Evolutionary conservation across 64 coral and sea anemone species (phyloP).

Genomic region (Dendronephthya gigantea): DNA sequence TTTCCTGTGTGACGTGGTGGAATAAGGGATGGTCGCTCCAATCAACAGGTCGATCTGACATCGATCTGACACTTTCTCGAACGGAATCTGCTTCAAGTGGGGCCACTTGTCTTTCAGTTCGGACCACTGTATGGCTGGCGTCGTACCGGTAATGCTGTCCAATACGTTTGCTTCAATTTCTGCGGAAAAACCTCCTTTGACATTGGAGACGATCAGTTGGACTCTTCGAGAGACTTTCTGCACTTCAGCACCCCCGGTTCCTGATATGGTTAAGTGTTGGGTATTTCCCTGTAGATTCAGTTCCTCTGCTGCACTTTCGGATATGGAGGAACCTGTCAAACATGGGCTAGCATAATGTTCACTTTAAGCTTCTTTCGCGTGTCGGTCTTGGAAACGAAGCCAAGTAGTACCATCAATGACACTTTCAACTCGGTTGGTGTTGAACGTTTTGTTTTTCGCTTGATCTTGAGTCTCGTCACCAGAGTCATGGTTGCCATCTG

Average conservation of each 20-base stretch:
- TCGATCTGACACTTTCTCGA: constrained; percentile 2
- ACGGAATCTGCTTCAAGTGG: constrained; percentile 29
- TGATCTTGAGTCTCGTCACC: neutral
- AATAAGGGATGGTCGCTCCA: constrained; percentile 46
- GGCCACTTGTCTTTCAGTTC: constrained; percentile 52
- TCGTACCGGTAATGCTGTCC: constrained; percentile 41
- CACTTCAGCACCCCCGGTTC: constrained; percentile 33
- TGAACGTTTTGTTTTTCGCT: neutral
- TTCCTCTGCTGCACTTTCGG: constrained; percentile 33
- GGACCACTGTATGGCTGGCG: constrained; percentile 41
- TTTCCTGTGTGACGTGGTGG: constrained; percentile 36
- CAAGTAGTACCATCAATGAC: constrained; percentile 46
- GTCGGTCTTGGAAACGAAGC: neutral
- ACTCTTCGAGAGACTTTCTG: constrained; percentile 3
- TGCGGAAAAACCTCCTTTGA: constrained; percentile 30
- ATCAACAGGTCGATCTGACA: constrained; percentile 25
- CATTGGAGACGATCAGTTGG: constrained; percentile 12
- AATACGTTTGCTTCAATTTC: constrained; percentile 45
- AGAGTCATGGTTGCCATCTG: too few relatives aligned
- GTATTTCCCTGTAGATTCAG: constrained; percentile 11
- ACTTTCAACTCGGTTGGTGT: constrained; percentile 37
- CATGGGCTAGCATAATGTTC: constrained; percentile 52
- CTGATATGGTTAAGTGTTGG: constrained; percentile 27
- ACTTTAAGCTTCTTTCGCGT: constrained; percentile 17
- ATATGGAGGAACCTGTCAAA: constrained; percentile 38